phyloP scores from a whole-genome alignment of 92 coral and sea anemone species.

The Muricea muricata region DNA sequence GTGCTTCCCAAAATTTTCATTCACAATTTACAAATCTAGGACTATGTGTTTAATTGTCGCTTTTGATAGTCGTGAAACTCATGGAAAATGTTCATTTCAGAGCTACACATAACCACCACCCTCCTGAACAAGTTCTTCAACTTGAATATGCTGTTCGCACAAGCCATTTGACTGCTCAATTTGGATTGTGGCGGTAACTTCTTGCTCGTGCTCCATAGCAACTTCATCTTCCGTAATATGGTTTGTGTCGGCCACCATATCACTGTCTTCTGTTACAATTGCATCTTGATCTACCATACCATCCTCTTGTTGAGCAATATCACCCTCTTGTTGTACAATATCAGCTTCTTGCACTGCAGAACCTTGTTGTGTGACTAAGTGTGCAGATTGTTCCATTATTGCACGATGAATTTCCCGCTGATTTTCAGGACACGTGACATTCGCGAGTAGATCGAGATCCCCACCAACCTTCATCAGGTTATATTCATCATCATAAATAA shows the following conservation, averaged over 20 bases:
- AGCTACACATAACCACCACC: neutral
- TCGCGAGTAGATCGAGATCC: conserved; percentile 32
- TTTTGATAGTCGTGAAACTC: neutral
- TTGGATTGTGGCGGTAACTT: conserved; percentile 27
- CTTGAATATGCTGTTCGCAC: conserved; percentile 16
- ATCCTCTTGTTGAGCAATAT: neutral
- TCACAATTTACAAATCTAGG: neutral
- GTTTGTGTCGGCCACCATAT: neutral
- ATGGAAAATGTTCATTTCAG: neutral
- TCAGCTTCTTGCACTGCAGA: neutral
- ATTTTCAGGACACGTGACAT: conserved; percentile 40
- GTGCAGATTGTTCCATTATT: conserved; percentile 1
- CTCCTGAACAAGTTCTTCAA: conserved; percentile 35
- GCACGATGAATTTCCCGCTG: conserved; percentile 25
- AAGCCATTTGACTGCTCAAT: conserved; percentile 20
- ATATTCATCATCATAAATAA: neutral
- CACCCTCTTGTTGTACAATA: neutral
- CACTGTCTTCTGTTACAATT: no score
- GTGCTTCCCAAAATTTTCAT: neutral
- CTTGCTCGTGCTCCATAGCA: conserved; percentile 32
- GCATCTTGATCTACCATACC: neutral
- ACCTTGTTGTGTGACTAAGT: neutral
- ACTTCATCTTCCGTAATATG: conserved; percentile 27
- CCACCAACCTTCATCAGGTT: neutral
- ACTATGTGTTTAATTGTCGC: neutral